phyloP scores from a whole-genome alignment of 2,113 vertebrate genomes.

The Uria lomvia region DNA sequence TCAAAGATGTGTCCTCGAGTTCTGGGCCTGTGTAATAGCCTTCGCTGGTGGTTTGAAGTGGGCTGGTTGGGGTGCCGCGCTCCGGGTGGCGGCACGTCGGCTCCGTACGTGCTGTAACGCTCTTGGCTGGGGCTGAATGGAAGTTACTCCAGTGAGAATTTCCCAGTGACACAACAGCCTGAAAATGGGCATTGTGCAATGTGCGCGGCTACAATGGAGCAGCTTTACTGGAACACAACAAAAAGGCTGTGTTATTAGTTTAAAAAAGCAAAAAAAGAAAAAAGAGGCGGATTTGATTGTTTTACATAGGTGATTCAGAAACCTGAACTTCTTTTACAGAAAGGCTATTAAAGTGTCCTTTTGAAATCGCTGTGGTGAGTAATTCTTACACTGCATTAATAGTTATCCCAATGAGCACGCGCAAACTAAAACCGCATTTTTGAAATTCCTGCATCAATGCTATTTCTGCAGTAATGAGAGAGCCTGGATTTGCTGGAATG shows the following conservation, averaged over 20 bases:
- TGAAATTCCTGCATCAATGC: not conserved
- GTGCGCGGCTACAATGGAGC: not conserved
- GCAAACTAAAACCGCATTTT: not conserved
- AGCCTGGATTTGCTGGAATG: not conserved
- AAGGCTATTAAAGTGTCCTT: not conserved
- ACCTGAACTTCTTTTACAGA: not conserved
- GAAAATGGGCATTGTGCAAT: slow-evolving; percentile 14
- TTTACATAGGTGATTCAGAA: slow-evolving; percentile 8
- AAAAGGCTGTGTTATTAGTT: slow-evolving; percentile 8
- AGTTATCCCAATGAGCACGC: not conserved
- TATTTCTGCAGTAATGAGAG: not conserved
- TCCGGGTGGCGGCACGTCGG: not conserved
- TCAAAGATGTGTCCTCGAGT: not conserved
- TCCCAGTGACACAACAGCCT: slow-evolving; percentile 37
- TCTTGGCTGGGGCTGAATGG: slow-evolving; percentile 60
- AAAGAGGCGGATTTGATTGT: not conserved
- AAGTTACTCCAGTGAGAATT: slow-evolving; percentile 56
- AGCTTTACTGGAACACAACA: slow-evolving; percentile 65
- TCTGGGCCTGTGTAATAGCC: not conserved
- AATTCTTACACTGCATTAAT: not conserved
- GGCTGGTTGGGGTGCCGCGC: slow-evolving; percentile 1
- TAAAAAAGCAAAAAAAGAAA: not conserved
- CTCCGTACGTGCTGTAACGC: not conserved
- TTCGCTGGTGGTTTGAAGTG: not conserved
- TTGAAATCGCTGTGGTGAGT: not conserved